Evolutionary conservation across 2,888 invertebrate genomes (phyloP).

Genomic region (Arrhopalites spinosus): DNA sequence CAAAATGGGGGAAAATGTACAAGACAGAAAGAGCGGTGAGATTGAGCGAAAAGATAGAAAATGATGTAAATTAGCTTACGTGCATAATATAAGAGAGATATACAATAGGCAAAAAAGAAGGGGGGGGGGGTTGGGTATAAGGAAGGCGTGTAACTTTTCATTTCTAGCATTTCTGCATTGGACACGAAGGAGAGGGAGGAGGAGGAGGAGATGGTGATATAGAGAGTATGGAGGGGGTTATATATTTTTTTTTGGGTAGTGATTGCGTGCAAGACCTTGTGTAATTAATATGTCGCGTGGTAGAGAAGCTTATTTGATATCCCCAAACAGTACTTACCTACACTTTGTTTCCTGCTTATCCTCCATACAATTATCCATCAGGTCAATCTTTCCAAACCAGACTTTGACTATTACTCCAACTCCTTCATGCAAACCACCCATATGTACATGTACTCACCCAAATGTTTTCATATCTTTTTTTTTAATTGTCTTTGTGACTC

Average conservation of each 20-base stretch:
- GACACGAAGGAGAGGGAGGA: not conserved
- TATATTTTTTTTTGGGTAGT: slow-evolving; percentile 7
- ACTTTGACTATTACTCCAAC: no score
- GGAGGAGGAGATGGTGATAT: no score
- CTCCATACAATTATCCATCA: not conserved
- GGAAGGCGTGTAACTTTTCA: slow-evolving; percentile 14
- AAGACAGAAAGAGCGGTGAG: slow-evolving; percentile 18
- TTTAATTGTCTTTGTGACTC: no score
- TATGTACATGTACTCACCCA: no score
- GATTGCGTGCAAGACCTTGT: slow-evolving; percentile 32
- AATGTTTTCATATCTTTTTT: no score
- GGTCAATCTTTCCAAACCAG: no score
- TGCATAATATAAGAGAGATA: slow-evolving; percentile 34
- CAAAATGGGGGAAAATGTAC: no score
- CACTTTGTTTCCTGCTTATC: slow-evolving; percentile 1
- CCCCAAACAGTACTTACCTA: slow-evolving; percentile 16
- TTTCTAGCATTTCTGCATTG: slow-evolving; percentile 11
- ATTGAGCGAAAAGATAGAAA: slow-evolving; percentile 22
- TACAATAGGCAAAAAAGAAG: not conserved
- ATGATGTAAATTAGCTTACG: slow-evolving; percentile 35
- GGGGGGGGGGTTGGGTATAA: not conserved
- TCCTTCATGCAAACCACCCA: no score
- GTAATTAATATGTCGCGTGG: slow-evolving; percentile 38
- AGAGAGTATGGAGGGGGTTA: not conserved
- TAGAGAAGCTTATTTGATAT: slow-evolving; percentile 35